Evolutionary conservation across 64 coral and sea anemone genomes (phyloP).

Genomic region (Dendrophyllia cribrosa): DNA sequence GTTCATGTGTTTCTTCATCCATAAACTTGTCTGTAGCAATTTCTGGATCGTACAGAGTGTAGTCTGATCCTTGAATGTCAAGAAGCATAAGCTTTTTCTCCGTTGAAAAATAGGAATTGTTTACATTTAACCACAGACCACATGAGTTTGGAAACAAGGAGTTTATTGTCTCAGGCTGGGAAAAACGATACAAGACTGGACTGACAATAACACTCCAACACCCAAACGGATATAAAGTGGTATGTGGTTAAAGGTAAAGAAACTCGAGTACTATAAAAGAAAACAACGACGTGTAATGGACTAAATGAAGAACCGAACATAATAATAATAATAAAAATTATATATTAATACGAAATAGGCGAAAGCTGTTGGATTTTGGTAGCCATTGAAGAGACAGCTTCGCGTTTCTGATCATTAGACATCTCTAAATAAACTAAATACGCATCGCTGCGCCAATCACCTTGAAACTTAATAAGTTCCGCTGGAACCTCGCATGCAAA

Average conservation of each 20-base stretch:
- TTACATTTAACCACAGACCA: background rate
- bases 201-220: background rate
- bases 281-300: background rate
- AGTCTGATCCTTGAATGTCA: conserved; percentile 51
- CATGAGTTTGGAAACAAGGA: conserved; percentile 1
- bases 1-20: conserved; percentile 45
- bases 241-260: background rate
- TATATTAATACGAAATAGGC: no score
- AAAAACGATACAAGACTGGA: background rate
- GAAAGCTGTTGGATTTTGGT: no score
- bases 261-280: background rate
- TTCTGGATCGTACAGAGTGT: conserved; percentile 57
- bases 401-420: no score
- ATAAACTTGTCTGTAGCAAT: conserved; percentile 46
- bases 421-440: no score
- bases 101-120: no score
- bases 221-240: background rate
- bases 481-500: no score
- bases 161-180: background rate
- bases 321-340: no score
- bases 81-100: no score
- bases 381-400: no score
- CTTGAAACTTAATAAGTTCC: no score
- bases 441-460: no score
- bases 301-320: no score